Evolutionary conservation across 2,113 vertebrate species (phyloP).

Genomic region (Gnathonemus longibarbis): DNA sequence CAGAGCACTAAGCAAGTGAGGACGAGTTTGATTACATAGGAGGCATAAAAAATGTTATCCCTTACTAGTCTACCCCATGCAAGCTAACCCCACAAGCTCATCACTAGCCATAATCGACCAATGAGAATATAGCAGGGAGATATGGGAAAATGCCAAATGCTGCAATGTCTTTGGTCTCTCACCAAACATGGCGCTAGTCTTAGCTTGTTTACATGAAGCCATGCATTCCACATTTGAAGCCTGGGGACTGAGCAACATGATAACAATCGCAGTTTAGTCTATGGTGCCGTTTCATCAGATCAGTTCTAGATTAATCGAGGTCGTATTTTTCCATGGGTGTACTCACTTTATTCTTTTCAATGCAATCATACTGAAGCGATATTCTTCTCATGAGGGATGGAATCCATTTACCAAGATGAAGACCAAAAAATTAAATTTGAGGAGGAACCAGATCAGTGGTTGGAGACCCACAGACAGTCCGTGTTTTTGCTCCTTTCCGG

Average conservation of each 20-base stretch:
- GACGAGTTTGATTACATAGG: not conserved
- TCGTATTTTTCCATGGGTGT: not conserved
- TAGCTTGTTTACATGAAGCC: not conserved
- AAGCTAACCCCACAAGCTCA: not conserved
- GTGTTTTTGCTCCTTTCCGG: not conserved
- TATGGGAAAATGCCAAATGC: not conserved
- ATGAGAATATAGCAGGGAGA: not conserved
- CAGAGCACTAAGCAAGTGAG: not conserved
- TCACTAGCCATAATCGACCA: not conserved
- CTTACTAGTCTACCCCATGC: not conserved
- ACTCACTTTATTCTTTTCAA: not conserved
- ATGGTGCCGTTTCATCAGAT: not conserved
- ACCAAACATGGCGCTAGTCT: not conserved
- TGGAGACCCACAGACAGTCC: not conserved
- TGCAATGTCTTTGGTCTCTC: not conserved
- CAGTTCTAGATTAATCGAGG: not conserved
- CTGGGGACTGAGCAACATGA: not conserved
- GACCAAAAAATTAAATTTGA: not conserved
- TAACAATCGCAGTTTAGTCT: not conserved
- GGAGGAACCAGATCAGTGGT: not conserved
- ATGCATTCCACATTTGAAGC: not conserved
- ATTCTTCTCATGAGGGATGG: not conserved
- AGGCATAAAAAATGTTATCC: not conserved
- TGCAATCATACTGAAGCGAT: not conserved
- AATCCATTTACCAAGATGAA: not conserved